Evolutionary conservation across 2,113 vertebrate genomes (phyloP).

Genomic region (Pterocles burchelli): DNA sequence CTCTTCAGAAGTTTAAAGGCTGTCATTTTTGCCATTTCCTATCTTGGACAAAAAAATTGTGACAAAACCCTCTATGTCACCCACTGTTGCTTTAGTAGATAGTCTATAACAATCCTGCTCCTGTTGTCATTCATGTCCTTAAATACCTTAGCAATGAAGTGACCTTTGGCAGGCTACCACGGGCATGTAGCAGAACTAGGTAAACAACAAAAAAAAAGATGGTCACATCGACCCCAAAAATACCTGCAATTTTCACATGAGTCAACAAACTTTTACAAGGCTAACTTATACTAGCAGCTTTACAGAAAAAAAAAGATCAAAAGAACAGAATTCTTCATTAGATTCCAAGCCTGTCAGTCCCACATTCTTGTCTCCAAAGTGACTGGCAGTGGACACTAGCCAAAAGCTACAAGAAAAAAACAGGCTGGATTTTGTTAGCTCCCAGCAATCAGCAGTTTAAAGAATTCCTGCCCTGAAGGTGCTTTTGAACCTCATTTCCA

Average conservation of each 20-base stretch:
- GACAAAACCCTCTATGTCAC: background rate
- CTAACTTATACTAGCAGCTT: background rate
- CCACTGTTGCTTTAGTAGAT: background rate
- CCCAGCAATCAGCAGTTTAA: background rate
- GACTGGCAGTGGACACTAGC: background rate
- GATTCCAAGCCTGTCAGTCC: background rate
- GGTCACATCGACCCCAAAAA: background rate
- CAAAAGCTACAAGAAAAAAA: background rate
- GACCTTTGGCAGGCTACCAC: background rate
- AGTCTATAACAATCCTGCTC: background rate
- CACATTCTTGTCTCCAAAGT: background rate
- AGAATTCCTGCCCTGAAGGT: background rate
- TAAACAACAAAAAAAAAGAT: background rate
- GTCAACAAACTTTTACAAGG: background rate
- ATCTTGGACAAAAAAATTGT: background rate
- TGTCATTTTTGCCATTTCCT: background rate
- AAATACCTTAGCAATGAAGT: background rate
- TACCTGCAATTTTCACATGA: background rate
- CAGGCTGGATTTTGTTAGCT: background rate
- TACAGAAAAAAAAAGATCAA: background rate
- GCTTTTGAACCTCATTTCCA: background rate
- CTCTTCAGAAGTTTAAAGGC: background rate
- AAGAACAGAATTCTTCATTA: background rate
- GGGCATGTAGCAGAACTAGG: background rate
- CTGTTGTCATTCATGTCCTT: background rate